Evolutionary conservation across 2,113 vertebrate species (phyloP), one percentile per base, ranked within the genome.

Genomic region (Neotoma lepida): DNA sequence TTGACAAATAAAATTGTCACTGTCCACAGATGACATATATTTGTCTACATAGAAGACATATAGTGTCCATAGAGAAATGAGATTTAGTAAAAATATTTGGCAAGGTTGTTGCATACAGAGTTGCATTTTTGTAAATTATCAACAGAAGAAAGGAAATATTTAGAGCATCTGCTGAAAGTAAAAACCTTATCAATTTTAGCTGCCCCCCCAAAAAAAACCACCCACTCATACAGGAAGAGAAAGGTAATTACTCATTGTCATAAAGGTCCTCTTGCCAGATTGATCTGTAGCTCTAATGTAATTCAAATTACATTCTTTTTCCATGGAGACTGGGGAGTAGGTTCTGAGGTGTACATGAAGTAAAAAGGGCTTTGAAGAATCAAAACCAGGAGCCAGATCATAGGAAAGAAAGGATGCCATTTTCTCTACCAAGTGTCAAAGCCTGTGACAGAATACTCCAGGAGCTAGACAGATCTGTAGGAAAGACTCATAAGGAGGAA

Each of bases 281-380:
- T 81, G 28, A 85, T 82, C 77, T 90, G 8, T 95, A 77, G 63
- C 76, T 17, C 85, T 54, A 46, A 3, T 85, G 18, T 56, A 64
- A 56, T 86, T 96, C 58, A 89, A 95, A 71, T 61, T 26, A 28
- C 6, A 86, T 10, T 9, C 4, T 9, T 88, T 95, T 88, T 73
- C 68, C 58, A 39, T 81, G 9, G 28, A 85, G 85, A 18, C 56
- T 94, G 71, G 30, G n/a, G 84, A 90, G 20, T 86, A 1, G 17
- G 35, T 94, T 93, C 28, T 61, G 30, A 89, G 81, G 63, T 91
- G 10, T 58, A 0, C 58, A 51, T 41, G 46, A 90, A 89, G 33
- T 44, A 70, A 63, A 87, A 58, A 92, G 64, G 44, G 20, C 46
- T 90, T 81, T 76, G 64, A 90, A 63, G 49, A 90, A 64, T 15